Conservation (phyloP, 2,888 invertebrate species). For the Hyalella azteca region DNA sequence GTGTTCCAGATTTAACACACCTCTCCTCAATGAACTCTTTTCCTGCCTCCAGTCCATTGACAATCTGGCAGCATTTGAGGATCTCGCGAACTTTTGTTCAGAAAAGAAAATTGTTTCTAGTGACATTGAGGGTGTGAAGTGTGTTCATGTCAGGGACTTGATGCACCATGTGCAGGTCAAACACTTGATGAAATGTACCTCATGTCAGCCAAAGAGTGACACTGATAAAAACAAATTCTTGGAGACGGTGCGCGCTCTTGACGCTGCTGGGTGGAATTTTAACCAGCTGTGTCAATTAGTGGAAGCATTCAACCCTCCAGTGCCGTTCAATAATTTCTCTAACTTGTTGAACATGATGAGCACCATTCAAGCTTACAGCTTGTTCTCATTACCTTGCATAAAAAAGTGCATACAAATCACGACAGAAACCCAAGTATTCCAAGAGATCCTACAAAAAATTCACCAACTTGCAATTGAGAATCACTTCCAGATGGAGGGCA, state of each 20-base stretch:
- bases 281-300: background rate
- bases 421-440: background rate
- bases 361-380: background rate
- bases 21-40: background rate
- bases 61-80: background rate
- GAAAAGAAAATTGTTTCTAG: background rate
- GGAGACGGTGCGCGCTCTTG: background rate
- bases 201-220: background rate
- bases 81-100: background rate
- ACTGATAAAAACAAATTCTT: background rate
- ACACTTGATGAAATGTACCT: background rate
- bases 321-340: background rate
- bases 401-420: background rate
- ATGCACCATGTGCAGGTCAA: background rate
- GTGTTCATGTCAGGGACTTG: background rate
- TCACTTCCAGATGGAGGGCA: background rate
- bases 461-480: background rate
- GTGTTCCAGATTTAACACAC: background rate
- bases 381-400: background rate
- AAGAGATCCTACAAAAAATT: background rate
- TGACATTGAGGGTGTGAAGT: background rate
- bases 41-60: background rate
- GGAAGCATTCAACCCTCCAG: background rate
- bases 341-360: background rate
- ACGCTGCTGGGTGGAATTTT: background rate